A percentile compares a stretch with the other conserved stretches of the same genome.
Evolutionary conservation across 2,113 vertebrate species (phyloP).

Genomic region (Nerophis ophidion): DNA sequence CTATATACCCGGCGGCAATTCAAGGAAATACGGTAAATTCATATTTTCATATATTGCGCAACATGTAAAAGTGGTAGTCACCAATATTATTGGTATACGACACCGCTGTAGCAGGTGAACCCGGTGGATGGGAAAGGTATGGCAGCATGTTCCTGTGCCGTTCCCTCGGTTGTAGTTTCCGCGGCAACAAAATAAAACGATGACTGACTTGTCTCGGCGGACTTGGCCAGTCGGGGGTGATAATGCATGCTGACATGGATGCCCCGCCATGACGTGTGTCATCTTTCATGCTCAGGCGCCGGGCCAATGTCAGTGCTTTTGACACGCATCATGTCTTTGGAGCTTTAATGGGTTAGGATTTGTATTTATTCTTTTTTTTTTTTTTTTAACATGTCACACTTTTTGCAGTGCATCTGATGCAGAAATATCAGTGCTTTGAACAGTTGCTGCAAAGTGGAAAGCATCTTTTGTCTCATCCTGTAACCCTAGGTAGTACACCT

Average conservation of each 20-base stretch:
- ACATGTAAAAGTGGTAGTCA: no score
- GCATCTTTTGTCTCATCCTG: constrained; percentile 6
- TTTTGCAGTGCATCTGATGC: background rate
- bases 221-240: constrained; percentile 42
- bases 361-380: background rate
- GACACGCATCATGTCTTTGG: constrained; percentile 29
- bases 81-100: background rate
- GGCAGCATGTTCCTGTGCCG: constrained; percentile 47
- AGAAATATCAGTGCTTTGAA: constrained; percentile 17
- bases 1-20: no score
- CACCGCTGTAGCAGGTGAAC: constrained; percentile 29
- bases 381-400: no score
- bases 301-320: constrained; percentile 38
- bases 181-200: constrained; percentile 9
- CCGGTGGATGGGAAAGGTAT: constrained; percentile 44
- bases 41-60: no score
- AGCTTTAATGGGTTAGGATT: constrained; percentile 14
- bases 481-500: no score
- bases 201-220: constrained; percentile 16
- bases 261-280: constrained; percentile 53
- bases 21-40: no score
- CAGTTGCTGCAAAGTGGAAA: constrained; percentile 17
- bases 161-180: constrained; percentile 45
- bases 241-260: constrained; percentile 53
- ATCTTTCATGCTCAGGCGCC: constrained; percentile 49